These are phyloP conservation scores for Cantharis rufa DNA, from an alignment of 2,888 invertebrate species.

Conservation along the genomic window DNA sequence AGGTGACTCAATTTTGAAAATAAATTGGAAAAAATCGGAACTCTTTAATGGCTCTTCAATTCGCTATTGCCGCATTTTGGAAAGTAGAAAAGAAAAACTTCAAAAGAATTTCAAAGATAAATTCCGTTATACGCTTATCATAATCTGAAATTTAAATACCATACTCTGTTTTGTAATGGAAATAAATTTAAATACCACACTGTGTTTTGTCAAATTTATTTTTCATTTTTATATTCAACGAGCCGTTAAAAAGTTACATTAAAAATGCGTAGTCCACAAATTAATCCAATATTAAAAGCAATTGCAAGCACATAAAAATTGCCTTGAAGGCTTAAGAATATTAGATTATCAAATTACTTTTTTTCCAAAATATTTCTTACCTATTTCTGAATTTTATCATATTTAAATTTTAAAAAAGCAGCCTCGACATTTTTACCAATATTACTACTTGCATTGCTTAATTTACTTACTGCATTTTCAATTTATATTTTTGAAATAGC, in stretches of 20 bases:
- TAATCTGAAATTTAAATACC: background rate
- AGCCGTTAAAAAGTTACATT: slow-evolving; percentile 3
- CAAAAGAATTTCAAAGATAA: background rate
- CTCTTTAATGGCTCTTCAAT: background rate
- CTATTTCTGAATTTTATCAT: background rate
- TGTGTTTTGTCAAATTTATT: background rate
- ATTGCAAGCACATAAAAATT: slow-evolving; percentile 9
- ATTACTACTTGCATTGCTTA: background rate
- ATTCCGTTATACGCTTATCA: background rate
- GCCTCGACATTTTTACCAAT: too few species aligned
- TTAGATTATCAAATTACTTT: background rate
- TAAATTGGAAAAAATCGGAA: background rate
- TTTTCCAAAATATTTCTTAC: background rate
- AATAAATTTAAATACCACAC: background rate
- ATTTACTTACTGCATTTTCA: background rate
- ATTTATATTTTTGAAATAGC: background rate
- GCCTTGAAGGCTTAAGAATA: background rate
- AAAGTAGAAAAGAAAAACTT: background rate
- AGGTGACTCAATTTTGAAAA: background rate
- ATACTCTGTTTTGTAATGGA: background rate
- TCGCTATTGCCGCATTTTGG: background rate
- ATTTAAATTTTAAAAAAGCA: background rate
- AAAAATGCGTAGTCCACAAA: slow-evolving; percentile 4
- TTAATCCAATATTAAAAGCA: slow-evolving; percentile 5
- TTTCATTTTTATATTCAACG: slow-evolving; percentile 14